These are phyloP conservation scores for Dynastes hyllus DNA, from an alignment of 2,888 invertebrate species.

Conservation along the genomic window DNA sequence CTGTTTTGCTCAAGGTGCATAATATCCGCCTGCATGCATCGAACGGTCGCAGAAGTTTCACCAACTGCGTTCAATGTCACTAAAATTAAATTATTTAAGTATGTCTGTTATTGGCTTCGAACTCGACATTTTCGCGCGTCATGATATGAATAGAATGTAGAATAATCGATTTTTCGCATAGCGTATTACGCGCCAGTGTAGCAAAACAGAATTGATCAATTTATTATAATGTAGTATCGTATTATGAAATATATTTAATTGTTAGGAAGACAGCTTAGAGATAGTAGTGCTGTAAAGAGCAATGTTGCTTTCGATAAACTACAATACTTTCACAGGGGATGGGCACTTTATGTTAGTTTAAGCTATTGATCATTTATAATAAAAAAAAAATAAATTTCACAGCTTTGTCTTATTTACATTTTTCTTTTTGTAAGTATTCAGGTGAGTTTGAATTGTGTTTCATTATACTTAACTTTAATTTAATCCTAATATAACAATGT, in stretches of 20 bases:
- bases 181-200: slow-evolving; percentile 54
- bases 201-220: slow-evolving; percentile 53
- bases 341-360: slow-evolving; percentile 72
- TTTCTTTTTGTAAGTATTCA: not conserved
- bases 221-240: slow-evolving; percentile 63
- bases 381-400: slow-evolving; percentile 61
- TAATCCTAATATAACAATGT: not conserved
- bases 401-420: slow-evolving; percentile 28
- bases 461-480: not conserved
- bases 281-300: slow-evolving; percentile 70
- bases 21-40: slow-evolving; percentile 22
- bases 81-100: slow-evolving; percentile 1
- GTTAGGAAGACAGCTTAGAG: slow-evolving; percentile 70
- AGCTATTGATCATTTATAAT: slow-evolving; percentile 71
- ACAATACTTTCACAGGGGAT: slow-evolving; percentile 70
- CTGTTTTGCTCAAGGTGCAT: slow-evolving; percentile 52
- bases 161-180: not conserved
- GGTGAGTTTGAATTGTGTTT: not conserved
- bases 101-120: slow-evolving; percentile 19
- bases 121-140: slow-evolving; percentile 23
- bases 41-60: not conserved
- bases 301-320: slow-evolving; percentile 70
- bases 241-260: slow-evolving; percentile 68
- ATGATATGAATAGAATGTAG: slow-evolving; percentile 16
- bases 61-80: slow-evolving; percentile 17